phyloP scores from a whole-genome alignment of 2,888 invertebrate species.

The Sphaeridia pumilis region DNA sequence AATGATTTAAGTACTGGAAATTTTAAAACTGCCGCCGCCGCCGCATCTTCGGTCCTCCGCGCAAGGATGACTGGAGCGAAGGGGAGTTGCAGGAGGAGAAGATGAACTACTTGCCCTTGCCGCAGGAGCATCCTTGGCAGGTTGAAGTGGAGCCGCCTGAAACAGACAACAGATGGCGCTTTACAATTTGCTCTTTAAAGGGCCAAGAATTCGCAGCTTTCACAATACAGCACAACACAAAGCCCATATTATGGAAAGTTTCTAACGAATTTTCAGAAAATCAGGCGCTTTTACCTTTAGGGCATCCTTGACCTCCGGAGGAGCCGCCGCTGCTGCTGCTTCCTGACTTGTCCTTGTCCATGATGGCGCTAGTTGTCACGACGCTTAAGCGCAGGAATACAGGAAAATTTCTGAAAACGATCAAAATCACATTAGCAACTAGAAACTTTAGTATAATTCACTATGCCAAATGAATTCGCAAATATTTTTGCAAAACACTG shows the following conservation, averaged over 20 bases:
- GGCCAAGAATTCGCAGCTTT: neutral
- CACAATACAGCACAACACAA: too few relatives aligned
- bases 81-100: neutral
- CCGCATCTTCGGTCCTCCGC: too few relatives aligned
- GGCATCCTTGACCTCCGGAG: slow-evolving; percentile 1
- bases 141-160: neutral
- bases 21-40: too few relatives aligned
- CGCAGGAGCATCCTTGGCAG: neutral
- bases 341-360: slow-evolving; percentile 5
- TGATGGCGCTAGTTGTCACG: too few relatives aligned
- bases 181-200: neutral
- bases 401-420: too few relatives aligned
- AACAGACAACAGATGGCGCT: neutral
- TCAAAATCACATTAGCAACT: too few relatives aligned
- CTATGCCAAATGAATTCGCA: too few relatives aligned
- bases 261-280: neutral
- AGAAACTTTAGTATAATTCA: too few relatives aligned
- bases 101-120: neutral
- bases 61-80: neutral
- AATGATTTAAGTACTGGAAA: neutral
- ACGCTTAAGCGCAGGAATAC: too few relatives aligned
- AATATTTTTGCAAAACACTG: too few relatives aligned
- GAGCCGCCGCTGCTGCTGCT: neutral
- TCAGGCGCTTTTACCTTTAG: neutral
- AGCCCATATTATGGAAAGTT: neutral